Evolutionary conservation across 2,888 invertebrate species (phyloP).

Genomic region (Parnassius smintheus): DNA sequence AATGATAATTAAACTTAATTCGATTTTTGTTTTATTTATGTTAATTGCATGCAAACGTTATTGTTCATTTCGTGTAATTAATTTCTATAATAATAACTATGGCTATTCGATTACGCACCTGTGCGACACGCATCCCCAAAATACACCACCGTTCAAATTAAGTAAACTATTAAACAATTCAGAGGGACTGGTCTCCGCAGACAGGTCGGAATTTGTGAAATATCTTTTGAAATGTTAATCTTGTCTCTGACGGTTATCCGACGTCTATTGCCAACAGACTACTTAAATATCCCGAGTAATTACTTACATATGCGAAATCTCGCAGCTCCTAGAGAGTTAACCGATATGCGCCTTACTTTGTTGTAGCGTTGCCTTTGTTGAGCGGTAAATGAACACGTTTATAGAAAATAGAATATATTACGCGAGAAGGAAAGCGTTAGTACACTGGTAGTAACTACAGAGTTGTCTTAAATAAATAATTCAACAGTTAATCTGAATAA

Average conservation of each 20-base stretch:
- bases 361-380: background rate
- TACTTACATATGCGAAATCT: conserved; percentile 7
- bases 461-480: too few species aligned
- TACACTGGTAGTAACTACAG: too few species aligned
- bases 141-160: conserved; percentile 23
- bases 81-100: too few species aligned
- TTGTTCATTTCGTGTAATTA: too few species aligned
- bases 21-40: too few species aligned
- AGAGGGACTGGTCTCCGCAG: conserved; percentile 19
- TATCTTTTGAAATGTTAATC: conserved; percentile 29
- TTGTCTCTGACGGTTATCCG: background rate
- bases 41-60: too few species aligned
- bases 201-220: conserved; percentile 18
- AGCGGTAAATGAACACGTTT: background rate
- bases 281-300: conserved; percentile 8
- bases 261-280: conserved; percentile 5
- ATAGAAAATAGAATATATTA: background rate
- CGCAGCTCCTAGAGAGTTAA: conserved; percentile 1
- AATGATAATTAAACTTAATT: too few species aligned
- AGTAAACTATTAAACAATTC: conserved; percentile 33
- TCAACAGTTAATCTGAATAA: too few species aligned
- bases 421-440: too few species aligned
- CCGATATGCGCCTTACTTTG: background rate
- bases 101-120: background rate
- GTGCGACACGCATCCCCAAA: background rate